Conservation (phyloP, 2,113 vertebrate species). For the Microtus montanus region DNA sequence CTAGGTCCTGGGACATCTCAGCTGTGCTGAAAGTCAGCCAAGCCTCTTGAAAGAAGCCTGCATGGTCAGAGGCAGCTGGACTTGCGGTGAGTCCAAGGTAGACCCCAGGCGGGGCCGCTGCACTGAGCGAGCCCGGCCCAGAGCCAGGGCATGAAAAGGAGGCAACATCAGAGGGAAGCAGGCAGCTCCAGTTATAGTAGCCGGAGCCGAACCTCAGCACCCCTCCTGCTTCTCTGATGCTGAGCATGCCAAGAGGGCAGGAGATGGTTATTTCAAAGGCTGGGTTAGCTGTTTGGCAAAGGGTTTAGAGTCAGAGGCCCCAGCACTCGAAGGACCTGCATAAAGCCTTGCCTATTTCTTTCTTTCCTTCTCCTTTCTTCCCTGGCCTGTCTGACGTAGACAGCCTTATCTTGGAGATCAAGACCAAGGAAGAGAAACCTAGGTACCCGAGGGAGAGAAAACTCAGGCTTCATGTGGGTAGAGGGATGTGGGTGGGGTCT, state of each 20-base stretch:
- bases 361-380: conserved; percentile 20
- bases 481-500: fast-evolving
- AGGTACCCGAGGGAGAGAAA: not conserved
- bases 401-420: not conserved
- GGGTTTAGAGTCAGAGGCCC: not conserved
- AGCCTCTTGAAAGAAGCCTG: not conserved
- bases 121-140: not conserved
- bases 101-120: not conserved
- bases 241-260: conserved; percentile 41
- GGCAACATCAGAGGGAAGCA: not conserved
- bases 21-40: conserved; percentile 47
- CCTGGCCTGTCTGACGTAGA: conserved; percentile 15
- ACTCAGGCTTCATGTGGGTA: too few species aligned
- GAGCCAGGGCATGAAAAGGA: not conserved
- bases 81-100: not conserved
- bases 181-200: not conserved
- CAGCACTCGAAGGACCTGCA: not conserved
- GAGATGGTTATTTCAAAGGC: conserved; percentile 70
- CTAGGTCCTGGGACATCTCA: not conserved
- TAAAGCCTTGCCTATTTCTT: not conserved
- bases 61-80: conserved; percentile 40
- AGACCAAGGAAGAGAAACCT: not conserved
- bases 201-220: not conserved
- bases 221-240: conserved; percentile 43
- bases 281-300: not conserved